Evolutionary conservation across 2,113 vertebrate genomes (phyloP).

Genomic region (Centropus unirufus): DNA sequence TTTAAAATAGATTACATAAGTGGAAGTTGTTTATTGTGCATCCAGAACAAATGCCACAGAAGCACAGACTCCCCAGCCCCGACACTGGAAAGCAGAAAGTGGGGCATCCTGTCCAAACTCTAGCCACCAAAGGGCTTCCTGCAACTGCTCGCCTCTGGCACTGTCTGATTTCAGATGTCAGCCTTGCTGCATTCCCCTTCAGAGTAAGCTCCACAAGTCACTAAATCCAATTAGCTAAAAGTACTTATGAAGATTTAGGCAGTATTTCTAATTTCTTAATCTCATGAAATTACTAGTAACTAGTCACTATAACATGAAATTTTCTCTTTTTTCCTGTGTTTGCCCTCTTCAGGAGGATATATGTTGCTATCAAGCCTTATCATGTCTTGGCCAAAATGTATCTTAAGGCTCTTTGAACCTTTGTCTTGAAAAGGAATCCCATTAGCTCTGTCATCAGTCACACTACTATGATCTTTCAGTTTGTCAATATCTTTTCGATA

Average conservation of each 20-base stretch:
- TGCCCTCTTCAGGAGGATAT: background rate
- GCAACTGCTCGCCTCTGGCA: background rate
- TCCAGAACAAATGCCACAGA: fast-evolving
- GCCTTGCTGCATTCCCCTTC: background rate
- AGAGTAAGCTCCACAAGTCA: background rate
- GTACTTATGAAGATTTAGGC: background rate
- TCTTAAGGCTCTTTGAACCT: slow-evolving; percentile 1
- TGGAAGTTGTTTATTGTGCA: background rate
- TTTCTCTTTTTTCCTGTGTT: background rate
- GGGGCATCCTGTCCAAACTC: background rate
- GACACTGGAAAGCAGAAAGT: background rate
- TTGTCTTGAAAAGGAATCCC: slow-evolving; percentile 11
- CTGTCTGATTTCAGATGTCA: background rate
- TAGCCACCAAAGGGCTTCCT: background rate
- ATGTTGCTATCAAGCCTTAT: background rate
- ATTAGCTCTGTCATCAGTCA: background rate
- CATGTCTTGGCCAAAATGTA: background rate
- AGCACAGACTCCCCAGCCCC: background rate
- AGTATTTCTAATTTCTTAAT: background rate
- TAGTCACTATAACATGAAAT: background rate
- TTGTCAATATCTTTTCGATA: slow-evolving; percentile 44
- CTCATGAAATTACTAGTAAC: background rate
- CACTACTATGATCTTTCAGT: slow-evolving; percentile 4
- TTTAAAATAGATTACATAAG: background rate
- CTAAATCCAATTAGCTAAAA: background rate